Percentiles rank a stretch among this genome's conserved stretches.
Evolutionary conservation across 2,797 vertebrate genomes (phyloP).

Genomic region (Acanthopagrus latus): DNA sequence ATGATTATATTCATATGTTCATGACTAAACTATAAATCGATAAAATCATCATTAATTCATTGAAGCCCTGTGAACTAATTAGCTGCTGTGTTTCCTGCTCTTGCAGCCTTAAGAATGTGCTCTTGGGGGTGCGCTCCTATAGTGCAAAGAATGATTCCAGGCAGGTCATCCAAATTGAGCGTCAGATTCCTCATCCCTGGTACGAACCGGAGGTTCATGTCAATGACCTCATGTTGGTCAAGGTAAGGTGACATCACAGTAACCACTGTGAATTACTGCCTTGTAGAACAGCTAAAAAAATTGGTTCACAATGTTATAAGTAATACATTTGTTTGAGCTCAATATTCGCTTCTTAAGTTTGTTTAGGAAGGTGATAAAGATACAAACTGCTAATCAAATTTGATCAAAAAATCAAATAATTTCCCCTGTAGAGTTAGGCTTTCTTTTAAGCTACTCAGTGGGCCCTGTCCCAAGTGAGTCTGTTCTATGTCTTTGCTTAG

Average conservation of each 20-base stretch:
- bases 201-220: rapidly evolving
- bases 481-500: neutral
- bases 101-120: constrained; percentile 49
- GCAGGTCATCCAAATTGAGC: constrained; percentile 34
- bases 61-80: neutral
- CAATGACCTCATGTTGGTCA: constrained; percentile 81
- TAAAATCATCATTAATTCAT: neutral
- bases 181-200: constrained; percentile 57
- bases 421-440: neutral
- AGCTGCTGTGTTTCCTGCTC: neutral
- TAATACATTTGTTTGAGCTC: neutral
- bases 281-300: neutral
- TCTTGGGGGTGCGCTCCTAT: constrained; percentile 76
- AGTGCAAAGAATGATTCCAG: constrained; percentile 4
- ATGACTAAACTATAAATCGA: too few relatives aligned
- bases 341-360: neutral
- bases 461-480: too few relatives aligned
- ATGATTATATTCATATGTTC: too few relatives aligned
- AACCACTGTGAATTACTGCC: neutral
- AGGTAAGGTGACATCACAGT: constrained; percentile 61
- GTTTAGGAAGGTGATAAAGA: neutral
- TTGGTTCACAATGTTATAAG: neutral
- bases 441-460: neutral
- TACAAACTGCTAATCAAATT: neutral
- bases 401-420: neutral